Percentiles rank a stretch among this genome's conserved stretches.
phyloP scores from a whole-genome alignment of 2,113 vertebrate genomes.

The Psilopsiagon aymara region DNA sequence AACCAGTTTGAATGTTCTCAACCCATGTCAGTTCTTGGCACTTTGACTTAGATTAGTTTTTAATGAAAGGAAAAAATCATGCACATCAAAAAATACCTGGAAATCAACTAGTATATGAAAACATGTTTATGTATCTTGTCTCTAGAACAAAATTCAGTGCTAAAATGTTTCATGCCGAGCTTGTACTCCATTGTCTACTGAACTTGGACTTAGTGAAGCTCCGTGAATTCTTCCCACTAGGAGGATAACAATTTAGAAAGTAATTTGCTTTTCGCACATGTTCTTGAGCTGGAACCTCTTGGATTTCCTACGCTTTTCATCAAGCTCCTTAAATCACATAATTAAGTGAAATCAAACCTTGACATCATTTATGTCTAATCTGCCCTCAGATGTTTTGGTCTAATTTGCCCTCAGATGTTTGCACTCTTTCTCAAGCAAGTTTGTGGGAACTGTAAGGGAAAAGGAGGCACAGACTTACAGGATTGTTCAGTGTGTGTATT shows the following conservation, averaged over 20 bases:
- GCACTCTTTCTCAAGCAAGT: not conserved
- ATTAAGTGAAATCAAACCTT: not conserved
- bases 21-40: not conserved
- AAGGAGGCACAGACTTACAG: not conserved
- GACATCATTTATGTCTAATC: not conserved
- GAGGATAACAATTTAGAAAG: not conserved
- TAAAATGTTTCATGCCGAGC: not conserved
- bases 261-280: not conserved
- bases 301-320: not conserved
- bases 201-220: not conserved
- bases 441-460: not conserved
- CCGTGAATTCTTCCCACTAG: not conserved
- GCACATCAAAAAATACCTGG: not conserved
- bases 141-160: not conserved
- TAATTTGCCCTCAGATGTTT: not conserved
- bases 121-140: not conserved
- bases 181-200: not conserved
- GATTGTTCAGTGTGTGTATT: not conserved
- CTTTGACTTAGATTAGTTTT: not conserved
- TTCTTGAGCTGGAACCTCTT: not conserved
- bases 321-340: not conserved
- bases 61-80: not conserved
- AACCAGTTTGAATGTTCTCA: not conserved
- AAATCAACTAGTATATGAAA: not conserved
- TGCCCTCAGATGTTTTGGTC: not conserved